These are phyloP conservation scores for Punctoribates punctum DNA, from an alignment of 2,888 invertebrate species.

Conservation along the genomic window DNA sequence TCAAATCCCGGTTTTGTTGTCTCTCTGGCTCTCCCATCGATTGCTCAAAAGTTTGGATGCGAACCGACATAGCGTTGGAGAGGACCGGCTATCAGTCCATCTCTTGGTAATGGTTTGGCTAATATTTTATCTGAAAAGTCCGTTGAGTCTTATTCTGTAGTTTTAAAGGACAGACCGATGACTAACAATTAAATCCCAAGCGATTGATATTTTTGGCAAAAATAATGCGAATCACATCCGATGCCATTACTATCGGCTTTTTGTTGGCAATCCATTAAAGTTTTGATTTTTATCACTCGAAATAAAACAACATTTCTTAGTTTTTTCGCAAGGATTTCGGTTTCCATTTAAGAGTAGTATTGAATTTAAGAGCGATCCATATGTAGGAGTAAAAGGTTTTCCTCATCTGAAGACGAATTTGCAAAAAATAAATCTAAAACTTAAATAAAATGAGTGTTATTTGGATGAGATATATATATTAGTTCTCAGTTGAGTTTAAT, in stretches of 20 bases:
- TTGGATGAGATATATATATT: background rate
- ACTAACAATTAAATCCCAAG: constrained; percentile 38
- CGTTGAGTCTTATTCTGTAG: background rate
- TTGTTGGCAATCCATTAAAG: constrained; percentile 22
- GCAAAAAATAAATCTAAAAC: no score
- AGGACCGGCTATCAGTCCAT: no score
- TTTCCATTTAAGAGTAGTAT: background rate
- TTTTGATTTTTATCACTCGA: constrained; percentile 17
- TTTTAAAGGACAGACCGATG: constrained; percentile 30
- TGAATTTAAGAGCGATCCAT: no score
- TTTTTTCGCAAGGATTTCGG: background rate
- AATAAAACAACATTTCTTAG: constrained; percentile 13
- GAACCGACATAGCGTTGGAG: background rate
- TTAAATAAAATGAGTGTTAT: no score
- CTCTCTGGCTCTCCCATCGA: background rate
- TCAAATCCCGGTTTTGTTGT: constrained; percentile 25
- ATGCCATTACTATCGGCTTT: constrained; percentile 24
- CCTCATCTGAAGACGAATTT: no score
- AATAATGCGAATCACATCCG: constrained; percentile 32
- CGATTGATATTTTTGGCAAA: constrained; percentile 25
- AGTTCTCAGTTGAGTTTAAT: background rate
- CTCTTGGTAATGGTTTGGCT: background rate
- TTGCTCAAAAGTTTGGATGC: background rate
- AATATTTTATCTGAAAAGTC: background rate
- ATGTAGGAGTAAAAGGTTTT: no score